These are phyloP conservation scores for Acanthopagrus latus DNA, from an alignment of 2,797 vertebrate species.

Conservation along the genomic window DNA sequence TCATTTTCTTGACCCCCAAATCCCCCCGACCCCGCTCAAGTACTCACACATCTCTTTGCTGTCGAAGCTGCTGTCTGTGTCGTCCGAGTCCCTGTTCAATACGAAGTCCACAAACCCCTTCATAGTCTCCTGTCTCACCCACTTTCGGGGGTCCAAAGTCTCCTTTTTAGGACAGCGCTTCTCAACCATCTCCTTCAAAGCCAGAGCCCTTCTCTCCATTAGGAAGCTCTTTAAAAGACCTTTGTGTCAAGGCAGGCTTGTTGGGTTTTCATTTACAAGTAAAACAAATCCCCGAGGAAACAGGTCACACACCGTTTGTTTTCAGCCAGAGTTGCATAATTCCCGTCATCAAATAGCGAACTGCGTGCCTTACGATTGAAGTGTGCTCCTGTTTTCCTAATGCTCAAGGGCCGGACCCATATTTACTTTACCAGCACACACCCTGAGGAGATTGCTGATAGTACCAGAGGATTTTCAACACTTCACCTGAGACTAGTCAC, in stretches of 20 bases:
- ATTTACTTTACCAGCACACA: conserved; percentile 79
- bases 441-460: conserved; percentile 61
- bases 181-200: conserved; percentile 64
- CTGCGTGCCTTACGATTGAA: conserved; percentile 28
- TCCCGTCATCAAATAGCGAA: conserved; percentile 11
- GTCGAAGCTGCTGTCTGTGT: conserved; percentile 79
- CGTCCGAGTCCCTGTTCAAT: conserved; percentile 64
- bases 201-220: conserved; percentile 75
- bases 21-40: too few species aligned
- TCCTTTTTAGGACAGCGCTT: conserved; percentile 74
- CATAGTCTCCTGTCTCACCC: conserved; percentile 71
- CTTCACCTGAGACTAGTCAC: conserved; percentile 14
- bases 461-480: conserved; percentile 22
- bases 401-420: conserved; percentile 54
- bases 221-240: background rate
- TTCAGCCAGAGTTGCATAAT: background rate
- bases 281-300: conserved; percentile 1
- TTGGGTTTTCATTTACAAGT: background rate
- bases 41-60: conserved; percentile 86
- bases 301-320: background rate
- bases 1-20: background rate
- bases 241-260: background rate
- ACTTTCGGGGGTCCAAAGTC: conserved; percentile 76
- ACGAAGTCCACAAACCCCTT: conserved; percentile 79
- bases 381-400: conserved; percentile 32